Evolutionary conservation across 2,113 vertebrate genomes (phyloP), one percentile per base, ranked within the genome.

Genomic region (Coptodon rendalli): DNA sequence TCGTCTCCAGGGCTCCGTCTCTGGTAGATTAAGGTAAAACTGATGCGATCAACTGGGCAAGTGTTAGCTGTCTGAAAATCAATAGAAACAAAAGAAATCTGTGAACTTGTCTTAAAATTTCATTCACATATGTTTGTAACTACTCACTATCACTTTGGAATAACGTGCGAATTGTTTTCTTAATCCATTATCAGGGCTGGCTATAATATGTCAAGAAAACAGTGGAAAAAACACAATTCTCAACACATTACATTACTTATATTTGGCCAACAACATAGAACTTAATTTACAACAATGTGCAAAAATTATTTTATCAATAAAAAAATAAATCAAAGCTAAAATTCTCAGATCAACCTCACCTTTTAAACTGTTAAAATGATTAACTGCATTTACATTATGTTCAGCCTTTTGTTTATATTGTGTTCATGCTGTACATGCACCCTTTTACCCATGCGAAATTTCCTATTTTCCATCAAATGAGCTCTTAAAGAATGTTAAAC

Each of bases 31-130:
- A 88, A 84, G 6, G 56, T 45, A 68, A 95, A 95, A 34, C 68
- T 79, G 83, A 57, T 87, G 12, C 94, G 89, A 87, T 95, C 95
- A 63, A 95, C 92, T 0, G 95, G 95, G 52, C 94, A 95, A 0
- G 93, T 94, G 86, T 93, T 95, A 1, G 91, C 50, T 0, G 80
- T 94, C 94, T 96, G 80, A 57, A 53, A 59, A 34, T 45, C 8
- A 50, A 54, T 31, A 79, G 31, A 82, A 29, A 82, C 9, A 9
- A 76, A 24, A 0, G 19, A 29, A 53, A 52, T 13, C 1, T 52
- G 43, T 78, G 17, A 80, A 52, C 6, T 29, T 53, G 73, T 34
- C 43, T 53, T 66, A 38, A 38, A 66, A 66, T 66, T 66, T 13
- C 19, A 66, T 66, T 66, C 61, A 66, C 34, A 66, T 38, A 36